Conservation (phyloP, 2,888 invertebrate genomes). For the Orthonychiurus folsomi region DNA sequence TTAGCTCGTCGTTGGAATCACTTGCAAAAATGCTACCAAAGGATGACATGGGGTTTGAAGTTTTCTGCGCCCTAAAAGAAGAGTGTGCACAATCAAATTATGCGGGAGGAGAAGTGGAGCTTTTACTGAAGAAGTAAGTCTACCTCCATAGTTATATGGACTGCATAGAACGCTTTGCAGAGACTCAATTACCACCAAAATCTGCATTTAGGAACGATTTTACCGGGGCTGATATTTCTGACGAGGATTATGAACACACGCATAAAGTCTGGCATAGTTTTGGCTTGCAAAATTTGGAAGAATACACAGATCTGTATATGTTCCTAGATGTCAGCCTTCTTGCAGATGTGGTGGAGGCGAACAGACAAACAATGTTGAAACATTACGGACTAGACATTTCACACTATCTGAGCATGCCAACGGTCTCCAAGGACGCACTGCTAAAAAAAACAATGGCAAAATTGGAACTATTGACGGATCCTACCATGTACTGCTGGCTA, state of each 20-base stretch:
- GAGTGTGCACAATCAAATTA: no score
- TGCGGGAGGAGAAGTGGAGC: no score
- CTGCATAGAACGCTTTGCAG: background rate
- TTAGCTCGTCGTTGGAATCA: background rate
- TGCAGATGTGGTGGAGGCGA: background rate
- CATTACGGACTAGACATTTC: background rate
- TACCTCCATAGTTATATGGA: constrained; percentile 7
- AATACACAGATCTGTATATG: constrained; percentile 26
- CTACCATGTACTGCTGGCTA: background rate
- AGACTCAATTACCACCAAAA: background rate
- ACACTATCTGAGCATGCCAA: background rate
- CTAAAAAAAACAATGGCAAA: background rate
- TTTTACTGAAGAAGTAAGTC: background rate
- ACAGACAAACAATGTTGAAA: background rate
- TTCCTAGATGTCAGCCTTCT: background rate
- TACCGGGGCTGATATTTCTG: constrained; percentile 4
- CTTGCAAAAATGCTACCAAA: background rate
- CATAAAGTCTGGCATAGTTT: constrained; percentile 17
- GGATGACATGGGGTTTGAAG: no score
- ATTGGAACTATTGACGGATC: background rate
- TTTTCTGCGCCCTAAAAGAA: no score
- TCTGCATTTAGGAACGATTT: constrained; percentile 6
- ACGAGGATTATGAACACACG: constrained; percentile 19
- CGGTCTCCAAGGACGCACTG: background rate
- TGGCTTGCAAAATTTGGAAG: constrained; percentile 19